Evolutionary conservation across 2,888 invertebrate species (phyloP), one percentile per base, ranked within the genome.

Genomic region (Germaria angustata): DNA sequence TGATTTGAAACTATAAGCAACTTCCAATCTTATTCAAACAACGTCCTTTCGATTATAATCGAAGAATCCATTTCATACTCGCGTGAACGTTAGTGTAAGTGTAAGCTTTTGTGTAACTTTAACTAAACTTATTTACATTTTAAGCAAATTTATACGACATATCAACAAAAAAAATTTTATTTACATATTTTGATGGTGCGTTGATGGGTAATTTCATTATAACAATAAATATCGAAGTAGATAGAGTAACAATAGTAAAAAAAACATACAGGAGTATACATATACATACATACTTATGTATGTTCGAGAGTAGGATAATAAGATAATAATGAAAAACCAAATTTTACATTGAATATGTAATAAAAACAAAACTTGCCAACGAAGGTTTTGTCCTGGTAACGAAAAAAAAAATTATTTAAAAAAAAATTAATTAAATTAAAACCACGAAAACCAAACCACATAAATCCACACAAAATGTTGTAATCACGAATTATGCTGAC

Each of bases 401-500:
- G 22, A 66, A 84, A 80, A 72, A 77, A 84, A 73, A 61, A 85
- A 69, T 44, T 76, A 2, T 11, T 11, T 17, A 46, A 61, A 69
- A 68, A 88, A 87, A 88, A 87, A 87, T 89, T 88, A 89, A 88
- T 89, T 88, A 89, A 89, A 88, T 88, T 88, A 89, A 88, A 89
- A 88, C 89, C 88, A 88, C 87, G 87, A 86, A 85, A 88, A 88
- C 89, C 89, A 86, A 85, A 88, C 87, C 88, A 88, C 88, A 88
- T 86, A 89, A 87, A 87, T 88, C 85, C 88, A 87, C 88, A 88
- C 85, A 87, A 87, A 87, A 88, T 87, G 86, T 88, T 89, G 88
- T 89, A 89, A 89, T 88, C 89, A 88, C 88, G 86, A 89, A 89
- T 89, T 88, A 89, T 88, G 88, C 88, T 88, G 88, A 88, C 85